phyloP scores from a whole-genome alignment of 1,140 invertebrate genomes.

The Agrilus planipennis region DNA sequence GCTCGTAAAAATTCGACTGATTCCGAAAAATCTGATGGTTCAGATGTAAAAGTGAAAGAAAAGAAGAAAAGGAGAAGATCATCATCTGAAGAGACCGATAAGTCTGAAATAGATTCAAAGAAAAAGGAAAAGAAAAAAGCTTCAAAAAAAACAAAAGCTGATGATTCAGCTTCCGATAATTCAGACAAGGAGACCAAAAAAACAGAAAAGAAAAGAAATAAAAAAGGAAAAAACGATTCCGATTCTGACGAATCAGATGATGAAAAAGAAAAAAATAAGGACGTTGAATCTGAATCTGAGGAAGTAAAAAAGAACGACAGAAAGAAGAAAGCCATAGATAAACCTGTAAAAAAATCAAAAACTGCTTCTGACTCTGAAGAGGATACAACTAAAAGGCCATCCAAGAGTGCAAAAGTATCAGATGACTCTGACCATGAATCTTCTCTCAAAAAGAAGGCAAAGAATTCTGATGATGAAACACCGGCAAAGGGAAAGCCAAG shows the following conservation, averaged over 20 bases:
- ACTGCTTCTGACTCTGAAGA: background rate
- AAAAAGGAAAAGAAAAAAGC: slow-evolving; percentile 5
- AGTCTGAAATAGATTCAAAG: slow-evolving; percentile 4
- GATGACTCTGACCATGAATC: slow-evolving; percentile 3
- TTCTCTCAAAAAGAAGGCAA: background rate
- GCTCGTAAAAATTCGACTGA: slow-evolving; percentile 6
- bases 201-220: slow-evolving; percentile 13
- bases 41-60: slow-evolving; percentile 9
- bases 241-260: slow-evolving; percentile 9
- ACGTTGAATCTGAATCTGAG: slow-evolving; percentile 14
- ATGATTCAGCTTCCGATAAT: slow-evolving; percentile 13
- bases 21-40: slow-evolving; percentile 7
- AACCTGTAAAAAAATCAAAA: slow-evolving; percentile 6
- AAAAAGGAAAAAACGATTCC: slow-evolving; percentile 14
- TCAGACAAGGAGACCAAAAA: slow-evolving; percentile 11
- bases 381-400: background rate
- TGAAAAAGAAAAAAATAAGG: slow-evolving; percentile 33
- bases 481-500: slow-evolving; percentile 10
- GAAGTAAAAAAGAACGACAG: slow-evolving; percentile 11
- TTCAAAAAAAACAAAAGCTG: background rate
- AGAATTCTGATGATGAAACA: slow-evolving; percentile 13
- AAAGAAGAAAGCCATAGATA: slow-evolving; percentile 10
- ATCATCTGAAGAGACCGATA: slow-evolving; percentile 5
- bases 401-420: background rate
- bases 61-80: slow-evolving; percentile 1